These are phyloP conservation scores for Stomatorhinus walkeri DNA, from an alignment of 2,797 vertebrate genomes.

Conservation along the genomic window DNA sequence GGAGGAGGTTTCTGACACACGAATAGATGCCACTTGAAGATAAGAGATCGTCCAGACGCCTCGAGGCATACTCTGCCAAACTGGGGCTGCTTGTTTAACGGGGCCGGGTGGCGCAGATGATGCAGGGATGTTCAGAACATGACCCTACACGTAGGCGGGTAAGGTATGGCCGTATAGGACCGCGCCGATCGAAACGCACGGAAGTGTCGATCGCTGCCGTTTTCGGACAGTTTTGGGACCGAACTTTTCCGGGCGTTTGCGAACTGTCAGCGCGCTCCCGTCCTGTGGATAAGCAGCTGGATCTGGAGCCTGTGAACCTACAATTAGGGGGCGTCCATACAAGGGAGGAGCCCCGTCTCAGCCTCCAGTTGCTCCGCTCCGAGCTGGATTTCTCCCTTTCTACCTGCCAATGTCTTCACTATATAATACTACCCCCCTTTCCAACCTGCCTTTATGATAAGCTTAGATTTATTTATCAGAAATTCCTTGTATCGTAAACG, in stretches of 20 bases:
- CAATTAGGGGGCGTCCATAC: conserved; percentile 16
- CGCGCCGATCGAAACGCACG: background rate
- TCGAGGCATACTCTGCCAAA: conserved; percentile 19
- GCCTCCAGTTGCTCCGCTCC: background rate
- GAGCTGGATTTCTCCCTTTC: background rate
- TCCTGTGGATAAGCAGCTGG: background rate
- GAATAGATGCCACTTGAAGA: conserved; percentile 17
- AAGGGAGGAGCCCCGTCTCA: conserved; percentile 3
- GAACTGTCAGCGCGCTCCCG: background rate
- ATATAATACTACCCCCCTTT: background rate
- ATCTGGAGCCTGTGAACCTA: conserved; percentile 11
- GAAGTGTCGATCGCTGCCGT: background rate
- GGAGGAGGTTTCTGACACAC: background rate
- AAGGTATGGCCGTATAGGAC: background rate
- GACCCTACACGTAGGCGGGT: background rate
- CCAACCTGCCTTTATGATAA: background rate
- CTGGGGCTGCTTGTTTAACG: background rate
- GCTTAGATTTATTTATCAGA: background rate
- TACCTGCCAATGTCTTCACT: background rate
- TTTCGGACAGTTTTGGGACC: background rate
- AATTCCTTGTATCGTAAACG: background rate
- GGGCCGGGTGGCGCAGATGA: background rate
- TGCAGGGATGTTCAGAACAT: background rate
- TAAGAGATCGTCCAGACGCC: conserved; percentile 7
- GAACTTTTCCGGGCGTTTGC: background rate